A percentile compares a stretch with the other conserved stretches of the same genome.
phyloP scores from a whole-genome alignment of 2,888 invertebrate genomes.

The Eilema sororculum region DNA sequence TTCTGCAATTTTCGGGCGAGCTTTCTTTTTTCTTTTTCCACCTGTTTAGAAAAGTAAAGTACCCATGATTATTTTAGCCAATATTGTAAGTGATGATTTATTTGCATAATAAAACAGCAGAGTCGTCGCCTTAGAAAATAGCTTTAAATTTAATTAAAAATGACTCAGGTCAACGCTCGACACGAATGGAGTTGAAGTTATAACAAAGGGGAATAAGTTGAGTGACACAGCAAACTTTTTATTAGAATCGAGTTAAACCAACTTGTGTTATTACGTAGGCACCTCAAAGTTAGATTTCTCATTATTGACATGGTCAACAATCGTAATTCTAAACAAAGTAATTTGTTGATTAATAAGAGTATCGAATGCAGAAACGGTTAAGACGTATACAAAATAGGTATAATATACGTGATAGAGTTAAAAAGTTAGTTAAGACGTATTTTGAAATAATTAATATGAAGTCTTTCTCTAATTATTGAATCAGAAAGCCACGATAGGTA shows the following conservation, averaged over 20 bases:
- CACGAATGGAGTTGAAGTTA: slow-evolving; percentile 20
- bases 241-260: slow-evolving; percentile 33
- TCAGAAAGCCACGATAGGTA: neutral
- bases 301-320: neutral
- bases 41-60: too few species aligned
- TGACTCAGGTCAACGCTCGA: too few species aligned
- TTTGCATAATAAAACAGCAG: neutral
- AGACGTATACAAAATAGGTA: too few species aligned
- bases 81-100: neutral
- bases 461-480: neutral
- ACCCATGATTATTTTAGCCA: too few species aligned
- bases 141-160: neutral
- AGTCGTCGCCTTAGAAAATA: neutral
- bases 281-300: slow-evolving; percentile 18
- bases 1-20: too few species aligned
- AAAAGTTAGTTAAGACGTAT: too few species aligned
- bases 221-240: slow-evolving; percentile 42
- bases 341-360: neutral
- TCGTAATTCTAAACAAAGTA: neutral
- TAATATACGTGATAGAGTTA: too few species aligned
- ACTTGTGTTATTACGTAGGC: slow-evolving; percentile 30
- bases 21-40: too few species aligned
- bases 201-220: slow-evolving; percentile 32
- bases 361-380: neutral
- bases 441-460: neutral